Conservation (phyloP, 2,888 invertebrate species). For the Atethmia centrago region DNA sequence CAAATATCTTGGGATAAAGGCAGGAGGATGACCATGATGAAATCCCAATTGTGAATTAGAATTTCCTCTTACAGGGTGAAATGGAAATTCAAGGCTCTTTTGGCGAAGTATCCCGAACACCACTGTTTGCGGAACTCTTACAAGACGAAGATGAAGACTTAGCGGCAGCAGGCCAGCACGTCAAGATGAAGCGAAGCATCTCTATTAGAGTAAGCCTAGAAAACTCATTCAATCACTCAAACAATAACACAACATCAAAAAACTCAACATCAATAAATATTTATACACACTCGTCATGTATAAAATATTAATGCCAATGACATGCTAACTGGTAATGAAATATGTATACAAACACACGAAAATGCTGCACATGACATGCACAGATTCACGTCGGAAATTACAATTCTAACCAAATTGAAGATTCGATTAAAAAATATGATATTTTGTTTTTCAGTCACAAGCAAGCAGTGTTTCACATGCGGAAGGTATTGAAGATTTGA, state of each 20-base stretch:
- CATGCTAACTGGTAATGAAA: constrained; percentile 5
- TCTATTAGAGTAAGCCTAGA: constrained; percentile 64
- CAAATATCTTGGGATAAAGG: neutral
- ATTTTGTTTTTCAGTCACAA: constrained; percentile 75
- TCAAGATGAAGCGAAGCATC: constrained; percentile 74
- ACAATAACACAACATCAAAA: no score
- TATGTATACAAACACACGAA: neutral
- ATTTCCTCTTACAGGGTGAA: constrained; percentile 86
- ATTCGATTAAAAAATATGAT: neutral
- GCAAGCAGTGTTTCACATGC: constrained; percentile 74
- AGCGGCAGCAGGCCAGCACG: constrained; percentile 44
- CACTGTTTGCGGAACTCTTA: constrained; percentile 85
- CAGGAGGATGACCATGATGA: neutral
- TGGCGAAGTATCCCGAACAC: constrained; percentile 88
- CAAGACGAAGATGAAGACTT: constrained; percentile 81
- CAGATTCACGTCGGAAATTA: neutral
- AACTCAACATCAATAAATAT: no score
- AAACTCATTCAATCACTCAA: neutral
- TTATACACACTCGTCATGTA: no score
- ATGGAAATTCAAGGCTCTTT: constrained; percentile 91
- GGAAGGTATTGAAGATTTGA: constrained; percentile 57
- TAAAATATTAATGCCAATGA: constrained; percentile 3
- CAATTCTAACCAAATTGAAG: neutral
- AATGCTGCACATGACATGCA: neutral
- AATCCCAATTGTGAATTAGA: neutral